Percentiles rank a stretch among this genome's conserved stretches.
Conservation (phyloP, 2,797 vertebrate genomes). For the Fistularia commersonii region DNA sequence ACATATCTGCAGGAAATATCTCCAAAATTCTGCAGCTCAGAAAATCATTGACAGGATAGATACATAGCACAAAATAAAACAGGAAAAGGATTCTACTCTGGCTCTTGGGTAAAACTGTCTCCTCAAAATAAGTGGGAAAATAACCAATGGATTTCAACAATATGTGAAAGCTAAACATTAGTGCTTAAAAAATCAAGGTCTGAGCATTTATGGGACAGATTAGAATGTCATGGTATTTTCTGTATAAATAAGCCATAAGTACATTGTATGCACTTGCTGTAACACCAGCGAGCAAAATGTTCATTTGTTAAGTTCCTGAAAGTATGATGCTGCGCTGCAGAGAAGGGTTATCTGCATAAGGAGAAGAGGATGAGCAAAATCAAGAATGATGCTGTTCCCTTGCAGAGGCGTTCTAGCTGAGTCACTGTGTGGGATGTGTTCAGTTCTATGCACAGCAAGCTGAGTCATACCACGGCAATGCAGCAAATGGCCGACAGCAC, state of each 20-base stretch:
- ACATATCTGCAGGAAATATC: too few species aligned
- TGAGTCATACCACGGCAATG: slow-evolving; percentile 65
- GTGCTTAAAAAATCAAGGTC: neutral
- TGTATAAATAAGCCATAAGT: too few species aligned
- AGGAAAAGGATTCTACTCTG: too few species aligned
- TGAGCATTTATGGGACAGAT: too few species aligned
- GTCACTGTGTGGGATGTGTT: slow-evolving; percentile 54
- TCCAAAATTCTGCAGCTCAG: too few species aligned
- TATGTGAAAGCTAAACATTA: too few species aligned
- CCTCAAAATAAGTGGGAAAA: neutral
- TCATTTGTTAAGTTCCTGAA: neutral
- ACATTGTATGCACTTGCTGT: too few species aligned
- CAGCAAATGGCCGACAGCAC: slow-evolving; percentile 28
- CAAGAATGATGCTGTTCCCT: slow-evolving; percentile 25
- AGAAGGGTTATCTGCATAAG: neutral
- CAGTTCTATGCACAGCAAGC: slow-evolving; percentile 39
- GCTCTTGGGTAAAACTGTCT: too few species aligned
- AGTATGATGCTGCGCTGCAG: neutral
- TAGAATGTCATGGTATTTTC: too few species aligned
- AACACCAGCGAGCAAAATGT: neutral
- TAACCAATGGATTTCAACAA: neutral
- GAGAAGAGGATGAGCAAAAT: slow-evolving; percentile 8
- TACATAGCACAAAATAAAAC: too few species aligned
- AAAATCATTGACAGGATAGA: too few species aligned
- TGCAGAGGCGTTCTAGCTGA: slow-evolving; percentile 53